Evolutionary conservation across 2,797 vertebrate species (phyloP).

Genomic region (Pteropus rufus): DNA sequence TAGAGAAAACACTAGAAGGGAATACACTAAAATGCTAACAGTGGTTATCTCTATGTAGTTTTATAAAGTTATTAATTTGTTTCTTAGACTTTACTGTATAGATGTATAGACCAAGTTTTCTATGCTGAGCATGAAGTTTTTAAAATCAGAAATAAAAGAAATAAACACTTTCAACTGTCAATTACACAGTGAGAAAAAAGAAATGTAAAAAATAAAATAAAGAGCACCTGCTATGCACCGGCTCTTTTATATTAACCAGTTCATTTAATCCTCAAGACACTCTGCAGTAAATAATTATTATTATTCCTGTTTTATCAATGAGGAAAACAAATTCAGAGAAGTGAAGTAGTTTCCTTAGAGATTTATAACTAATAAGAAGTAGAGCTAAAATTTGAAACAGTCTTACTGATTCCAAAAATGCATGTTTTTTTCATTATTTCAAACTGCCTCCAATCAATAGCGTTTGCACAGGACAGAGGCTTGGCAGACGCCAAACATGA

Average conservation of each 20-base stretch:
- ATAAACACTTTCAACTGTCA: not conserved
- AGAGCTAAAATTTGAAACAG: not conserved
- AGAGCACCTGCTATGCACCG: not conserved
- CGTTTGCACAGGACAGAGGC: not conserved
- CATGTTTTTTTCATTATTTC: not conserved
- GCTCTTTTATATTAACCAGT: not conserved
- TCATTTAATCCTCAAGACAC: not conserved
- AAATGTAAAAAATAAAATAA: not conserved
- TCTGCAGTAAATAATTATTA: not conserved
- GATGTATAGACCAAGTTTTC: not conserved
- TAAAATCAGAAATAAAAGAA: constrained; percentile 1
- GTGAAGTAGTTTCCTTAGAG: not conserved
- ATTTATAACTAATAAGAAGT: not conserved
- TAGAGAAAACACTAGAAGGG: not conserved
- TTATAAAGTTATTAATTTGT: not conserved
- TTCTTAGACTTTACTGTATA: not conserved
- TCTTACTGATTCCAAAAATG: not conserved
- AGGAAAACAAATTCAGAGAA: not conserved
- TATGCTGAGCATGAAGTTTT: not conserved
- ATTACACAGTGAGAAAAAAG: not conserved
- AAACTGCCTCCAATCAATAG: not conserved
- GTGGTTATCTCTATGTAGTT: not conserved
- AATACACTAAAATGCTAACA: not conserved
- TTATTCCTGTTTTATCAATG: not conserved
- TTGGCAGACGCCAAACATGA: not conserved